Evolutionary conservation across 1,140 invertebrate species (phyloP).

Genomic region (Sitobion miscanthi): DNA sequence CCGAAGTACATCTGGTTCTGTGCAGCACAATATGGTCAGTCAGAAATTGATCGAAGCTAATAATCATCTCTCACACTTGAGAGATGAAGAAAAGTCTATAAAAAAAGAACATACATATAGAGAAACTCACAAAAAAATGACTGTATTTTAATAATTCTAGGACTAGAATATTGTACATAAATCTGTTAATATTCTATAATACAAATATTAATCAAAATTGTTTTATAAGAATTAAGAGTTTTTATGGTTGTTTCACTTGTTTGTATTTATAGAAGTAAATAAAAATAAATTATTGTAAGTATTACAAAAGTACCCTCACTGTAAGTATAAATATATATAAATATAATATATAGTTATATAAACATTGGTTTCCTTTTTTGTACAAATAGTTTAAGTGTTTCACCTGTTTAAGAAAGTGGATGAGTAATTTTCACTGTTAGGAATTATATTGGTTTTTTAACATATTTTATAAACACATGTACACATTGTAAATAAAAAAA

Average conservation of each 20-base stretch:
- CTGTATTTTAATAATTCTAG: slow-evolving; percentile 58
- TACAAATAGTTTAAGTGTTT: not conserved
- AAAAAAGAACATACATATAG: slow-evolving; percentile 58
- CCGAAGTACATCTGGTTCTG: slow-evolving; percentile 67
- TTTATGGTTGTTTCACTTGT: not conserved
- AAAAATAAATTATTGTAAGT: not conserved
- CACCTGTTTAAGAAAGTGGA: not conserved
- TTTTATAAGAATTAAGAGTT: not conserved
- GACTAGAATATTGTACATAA: not conserved
- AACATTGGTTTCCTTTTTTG: not conserved
- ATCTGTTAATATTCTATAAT: not conserved
- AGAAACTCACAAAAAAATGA: slow-evolving; percentile 59
- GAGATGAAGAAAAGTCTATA: slow-evolving; percentile 70
- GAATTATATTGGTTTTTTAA: too few species aligned
- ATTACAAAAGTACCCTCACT: not conserved
- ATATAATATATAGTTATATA: not conserved
- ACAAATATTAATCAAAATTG: not conserved
- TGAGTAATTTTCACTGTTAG: too few species aligned
- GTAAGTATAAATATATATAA: too few species aligned
- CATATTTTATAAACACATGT: not conserved
- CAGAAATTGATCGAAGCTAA: slow-evolving; percentile 69
- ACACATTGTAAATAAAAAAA: not conserved
- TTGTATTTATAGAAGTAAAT: not conserved
- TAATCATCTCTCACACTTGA: slow-evolving; percentile 69
- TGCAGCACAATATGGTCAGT: slow-evolving; percentile 68